These are phyloP conservation scores for Acholoe squamosa DNA, from an alignment of 2,888 invertebrate species.

Conservation along the genomic window DNA sequence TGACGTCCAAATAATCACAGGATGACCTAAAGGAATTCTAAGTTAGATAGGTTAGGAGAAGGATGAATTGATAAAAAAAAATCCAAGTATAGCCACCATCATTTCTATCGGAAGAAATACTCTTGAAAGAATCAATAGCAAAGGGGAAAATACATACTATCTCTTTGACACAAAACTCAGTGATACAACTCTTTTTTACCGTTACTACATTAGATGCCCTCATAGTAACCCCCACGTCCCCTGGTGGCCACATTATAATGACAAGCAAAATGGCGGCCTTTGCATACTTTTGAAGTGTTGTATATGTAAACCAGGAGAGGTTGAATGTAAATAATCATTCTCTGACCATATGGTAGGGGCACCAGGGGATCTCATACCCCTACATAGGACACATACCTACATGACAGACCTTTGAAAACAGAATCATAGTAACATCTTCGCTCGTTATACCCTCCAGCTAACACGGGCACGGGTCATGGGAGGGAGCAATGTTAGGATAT, in stretches of 20 bases:
- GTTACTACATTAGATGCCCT: not conserved
- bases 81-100: no score
- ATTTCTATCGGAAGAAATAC: no score
- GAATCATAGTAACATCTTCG: constrained; percentile 20
- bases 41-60: no score
- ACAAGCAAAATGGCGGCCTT: constrained; percentile 32
- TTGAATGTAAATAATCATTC: constrained; percentile 23
- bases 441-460: not conserved
- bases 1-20: no score
- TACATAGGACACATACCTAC: not conserved
- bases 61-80: no score
- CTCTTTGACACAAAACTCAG: no score
- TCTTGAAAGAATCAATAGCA: no score
- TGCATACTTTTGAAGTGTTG: constrained; percentile 44
- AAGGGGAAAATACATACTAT: no score
- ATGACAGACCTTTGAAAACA: not conserved
- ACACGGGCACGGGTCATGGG: not conserved
- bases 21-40: no score
- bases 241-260: constrained; percentile 28
- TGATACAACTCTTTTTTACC: no score
- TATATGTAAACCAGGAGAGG: constrained; percentile 6
- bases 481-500: not conserved
- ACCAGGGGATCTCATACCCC: not conserved
- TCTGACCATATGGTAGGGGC: constrained; percentile 15
- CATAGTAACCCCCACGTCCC: not conserved